These are phyloP conservation scores for Gastrophysa polygoni DNA, from an alignment of 2,888 invertebrate genomes.

Conservation along the genomic window DNA sequence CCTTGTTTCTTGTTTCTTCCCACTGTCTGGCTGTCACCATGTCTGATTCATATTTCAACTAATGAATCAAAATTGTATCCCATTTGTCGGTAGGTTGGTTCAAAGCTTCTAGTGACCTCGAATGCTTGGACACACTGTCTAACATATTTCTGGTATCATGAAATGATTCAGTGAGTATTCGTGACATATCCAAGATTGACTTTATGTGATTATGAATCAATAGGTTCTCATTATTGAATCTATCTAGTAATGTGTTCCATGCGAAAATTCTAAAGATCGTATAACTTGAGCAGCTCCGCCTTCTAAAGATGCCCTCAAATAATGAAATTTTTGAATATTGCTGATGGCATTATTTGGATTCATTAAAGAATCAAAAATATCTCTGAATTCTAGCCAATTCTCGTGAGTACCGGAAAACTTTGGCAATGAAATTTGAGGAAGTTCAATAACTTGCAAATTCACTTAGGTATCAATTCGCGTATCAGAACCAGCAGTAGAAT, in stretches of 20 bases:
- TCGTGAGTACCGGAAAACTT: neutral
- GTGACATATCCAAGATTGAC: neutral
- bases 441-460: too few species aligned
- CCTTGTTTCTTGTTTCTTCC: neutral
- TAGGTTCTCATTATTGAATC: neutral
- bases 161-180: neutral
- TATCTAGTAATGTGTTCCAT: neutral
- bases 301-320: neutral
- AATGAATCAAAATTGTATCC: neutral
- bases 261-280: neutral
- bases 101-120: neutral
- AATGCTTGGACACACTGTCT: neutral
- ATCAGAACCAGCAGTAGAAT: too few species aligned
- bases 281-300: neutral
- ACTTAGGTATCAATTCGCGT: too few species aligned
- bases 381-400: conserved; percentile 2
- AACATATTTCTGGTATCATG: neutral
- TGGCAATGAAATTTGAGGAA: neutral
- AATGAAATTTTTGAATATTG: neutral
- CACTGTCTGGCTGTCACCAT: neutral
- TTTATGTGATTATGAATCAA: neutral
- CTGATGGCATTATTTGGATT: neutral
- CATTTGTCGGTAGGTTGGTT: neutral
- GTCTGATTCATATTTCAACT: neutral
- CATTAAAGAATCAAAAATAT: neutral